These are phyloP conservation scores for Linnaemya tessellans DNA, from an alignment of 2,888 invertebrate genomes.

Conservation along the genomic window DNA sequence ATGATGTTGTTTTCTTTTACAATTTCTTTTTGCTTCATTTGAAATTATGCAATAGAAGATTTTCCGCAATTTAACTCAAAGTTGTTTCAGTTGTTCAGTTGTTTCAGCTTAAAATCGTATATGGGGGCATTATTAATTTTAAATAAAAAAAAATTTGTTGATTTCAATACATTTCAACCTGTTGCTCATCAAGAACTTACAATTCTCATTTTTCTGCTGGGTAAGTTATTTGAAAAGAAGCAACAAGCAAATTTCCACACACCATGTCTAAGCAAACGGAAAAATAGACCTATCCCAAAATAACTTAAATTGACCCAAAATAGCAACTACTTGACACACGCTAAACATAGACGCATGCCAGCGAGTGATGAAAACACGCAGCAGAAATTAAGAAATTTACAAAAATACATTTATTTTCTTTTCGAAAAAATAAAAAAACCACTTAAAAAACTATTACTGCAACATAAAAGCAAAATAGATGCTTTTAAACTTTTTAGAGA, in stretches of 20 bases:
- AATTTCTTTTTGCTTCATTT: too few species aligned
- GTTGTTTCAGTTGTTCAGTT: too few species aligned
- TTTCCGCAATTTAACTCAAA: too few species aligned
- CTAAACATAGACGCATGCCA: constrained; percentile 53
- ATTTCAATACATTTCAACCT: too few species aligned
- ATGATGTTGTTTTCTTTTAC: too few species aligned
- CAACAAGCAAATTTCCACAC: constrained; percentile 16
- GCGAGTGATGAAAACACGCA: constrained; percentile 66
- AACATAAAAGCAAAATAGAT: constrained; percentile 25
- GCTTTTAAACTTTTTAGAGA: constrained; percentile 30
- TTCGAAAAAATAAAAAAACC: constrained; percentile 25
- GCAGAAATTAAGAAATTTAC: constrained; percentile 50
- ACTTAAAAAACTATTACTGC: constrained; percentile 60
- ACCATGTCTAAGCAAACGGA: constrained; percentile 30
- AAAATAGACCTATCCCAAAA: constrained; percentile 69
- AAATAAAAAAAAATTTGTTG: too few species aligned
- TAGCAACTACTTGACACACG: constrained; percentile 70
- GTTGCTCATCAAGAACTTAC: too few species aligned
- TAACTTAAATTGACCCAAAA: constrained; percentile 71
- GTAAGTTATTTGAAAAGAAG: background rate
- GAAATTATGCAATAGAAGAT: too few species aligned
- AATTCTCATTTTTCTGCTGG: constrained; percentile 17
- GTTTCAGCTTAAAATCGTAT: too few species aligned
- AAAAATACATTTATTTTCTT: constrained; percentile 46
- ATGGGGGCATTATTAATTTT: too few species aligned